phyloP scores from a whole-genome alignment of 2,797 vertebrate genomes.

The Allobates femoralis region DNA sequence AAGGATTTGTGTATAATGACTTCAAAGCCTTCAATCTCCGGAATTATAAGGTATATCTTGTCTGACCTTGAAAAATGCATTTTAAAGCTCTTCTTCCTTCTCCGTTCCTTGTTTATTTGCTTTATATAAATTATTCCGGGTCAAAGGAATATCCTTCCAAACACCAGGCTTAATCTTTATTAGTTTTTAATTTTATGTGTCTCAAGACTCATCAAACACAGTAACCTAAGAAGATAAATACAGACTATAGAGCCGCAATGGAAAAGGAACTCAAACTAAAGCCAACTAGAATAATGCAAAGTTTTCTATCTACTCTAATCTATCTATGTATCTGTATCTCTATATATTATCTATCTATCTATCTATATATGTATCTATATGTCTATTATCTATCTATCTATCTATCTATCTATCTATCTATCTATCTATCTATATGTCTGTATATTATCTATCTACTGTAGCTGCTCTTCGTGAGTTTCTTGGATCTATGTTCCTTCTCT shows the following conservation, averaged over 20 bases:
- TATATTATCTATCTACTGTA: no score
- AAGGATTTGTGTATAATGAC: constrained; percentile 58
- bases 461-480: no score
- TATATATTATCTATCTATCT: background rate
- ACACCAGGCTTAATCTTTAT: constrained; percentile 40
- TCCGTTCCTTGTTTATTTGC: constrained; percentile 36
- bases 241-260: background rate
- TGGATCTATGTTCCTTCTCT: no score
- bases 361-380: background rate
- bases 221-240: background rate
- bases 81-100: constrained; percentile 1
- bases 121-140: constrained; percentile 17
- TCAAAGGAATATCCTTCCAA: constrained; percentile 23
- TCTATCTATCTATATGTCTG: no score
- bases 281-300: background rate
- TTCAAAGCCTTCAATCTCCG: constrained; percentile 50
- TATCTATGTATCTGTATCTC: background rate
- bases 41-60: constrained; percentile 59
- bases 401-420: no score
- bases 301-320: background rate
- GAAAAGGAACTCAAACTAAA: background rate
- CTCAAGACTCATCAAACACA: background rate
- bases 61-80: constrained; percentile 49
- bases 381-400: no score
- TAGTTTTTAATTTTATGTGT: constrained; percentile 40